A percentile compares a stretch with the other conserved stretches of the same genome.
These are phyloP conservation scores for Periparus ater DNA, from an alignment of 2,797 vertebrate species.

Conservation along the genomic window DNA sequence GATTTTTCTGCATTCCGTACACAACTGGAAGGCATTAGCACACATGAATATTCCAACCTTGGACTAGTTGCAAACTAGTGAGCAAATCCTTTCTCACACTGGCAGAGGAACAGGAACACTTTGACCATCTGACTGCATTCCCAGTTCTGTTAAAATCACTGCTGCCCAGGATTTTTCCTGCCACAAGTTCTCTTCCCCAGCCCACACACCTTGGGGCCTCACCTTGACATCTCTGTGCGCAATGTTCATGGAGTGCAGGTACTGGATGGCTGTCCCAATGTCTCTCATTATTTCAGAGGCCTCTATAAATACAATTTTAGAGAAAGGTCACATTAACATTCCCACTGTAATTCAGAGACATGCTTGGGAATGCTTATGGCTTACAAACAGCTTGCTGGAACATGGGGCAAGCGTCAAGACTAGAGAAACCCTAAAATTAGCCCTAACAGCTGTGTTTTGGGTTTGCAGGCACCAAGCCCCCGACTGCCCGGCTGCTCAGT, in stretches of 20 bases:
- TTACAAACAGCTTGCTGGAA: constrained; percentile 58
- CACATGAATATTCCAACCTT: constrained; percentile 9
- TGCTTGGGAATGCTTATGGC: constrained; percentile 36
- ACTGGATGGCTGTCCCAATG: constrained; percentile 93
- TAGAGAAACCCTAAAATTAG: constrained; percentile 63
- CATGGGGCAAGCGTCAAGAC: constrained; percentile 9
- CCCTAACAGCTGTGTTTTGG: constrained; percentile 59
- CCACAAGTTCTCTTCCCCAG: neutral
- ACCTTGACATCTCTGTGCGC: constrained; percentile 99
- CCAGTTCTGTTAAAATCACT: neutral
- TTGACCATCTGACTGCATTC: neutral
- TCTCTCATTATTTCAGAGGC: constrained; percentile 94
- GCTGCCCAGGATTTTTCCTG: neutral
- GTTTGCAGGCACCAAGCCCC: constrained; percentile 36
- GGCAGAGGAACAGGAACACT: neutral
- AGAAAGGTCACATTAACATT: constrained; percentile 73
- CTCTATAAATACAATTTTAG: constrained; percentile 79
- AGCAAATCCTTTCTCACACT: neutral
- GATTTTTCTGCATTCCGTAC: neutral
- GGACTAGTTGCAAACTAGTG: neutral
- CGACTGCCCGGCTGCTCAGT: neutral
- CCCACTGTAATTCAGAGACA: constrained; percentile 25
- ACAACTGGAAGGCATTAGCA: neutral
- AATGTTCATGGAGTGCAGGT: constrained; percentile 90
- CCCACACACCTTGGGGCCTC: neutral